Percentiles rank a stretch among this genome's conserved stretches.
Conservation (phyloP, 2,113 vertebrate genomes). For the Octodon degus region DNA sequence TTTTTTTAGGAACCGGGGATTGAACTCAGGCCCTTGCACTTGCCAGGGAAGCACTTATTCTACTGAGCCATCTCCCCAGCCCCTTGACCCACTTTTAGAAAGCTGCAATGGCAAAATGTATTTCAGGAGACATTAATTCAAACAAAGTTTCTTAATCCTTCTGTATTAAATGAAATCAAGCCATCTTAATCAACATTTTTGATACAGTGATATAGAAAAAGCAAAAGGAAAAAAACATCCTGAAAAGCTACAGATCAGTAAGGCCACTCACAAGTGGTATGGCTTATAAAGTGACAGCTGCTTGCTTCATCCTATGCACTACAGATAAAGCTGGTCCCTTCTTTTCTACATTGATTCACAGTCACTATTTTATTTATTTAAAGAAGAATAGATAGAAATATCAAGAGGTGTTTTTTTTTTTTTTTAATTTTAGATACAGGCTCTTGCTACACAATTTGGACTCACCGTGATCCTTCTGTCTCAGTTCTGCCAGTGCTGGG, state of each 20-base stretch:
- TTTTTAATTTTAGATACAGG: too few species aligned
- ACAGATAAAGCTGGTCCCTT: neutral
- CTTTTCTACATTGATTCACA: neutral
- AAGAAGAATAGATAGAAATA: neutral
- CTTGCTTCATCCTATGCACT: neutral
- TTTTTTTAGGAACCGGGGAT: too few species aligned
- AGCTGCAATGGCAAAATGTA: constrained; percentile 40
- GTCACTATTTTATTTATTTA: neutral
- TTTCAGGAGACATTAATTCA: constrained; percentile 59
- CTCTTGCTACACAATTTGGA: too few species aligned
- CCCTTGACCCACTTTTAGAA: constrained; percentile 49
- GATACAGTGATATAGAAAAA: neutral
- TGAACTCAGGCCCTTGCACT: too few species aligned
- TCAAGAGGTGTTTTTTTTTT: neutral
- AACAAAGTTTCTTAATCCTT: constrained; percentile 49
- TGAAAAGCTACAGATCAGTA: neutral
- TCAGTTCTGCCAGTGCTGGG: too few species aligned
- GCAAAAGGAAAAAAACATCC: neutral
- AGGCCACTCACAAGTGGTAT: neutral
- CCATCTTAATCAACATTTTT: constrained; percentile 44
- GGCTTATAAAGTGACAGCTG: neutral
- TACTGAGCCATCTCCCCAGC: too few species aligned
- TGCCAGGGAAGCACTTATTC: too few species aligned
- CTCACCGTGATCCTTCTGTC: too few species aligned
- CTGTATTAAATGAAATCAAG: constrained; percentile 46